Conservation (phyloP, 2,113 vertebrate genomes). For the Parotia lawesii region DNA sequence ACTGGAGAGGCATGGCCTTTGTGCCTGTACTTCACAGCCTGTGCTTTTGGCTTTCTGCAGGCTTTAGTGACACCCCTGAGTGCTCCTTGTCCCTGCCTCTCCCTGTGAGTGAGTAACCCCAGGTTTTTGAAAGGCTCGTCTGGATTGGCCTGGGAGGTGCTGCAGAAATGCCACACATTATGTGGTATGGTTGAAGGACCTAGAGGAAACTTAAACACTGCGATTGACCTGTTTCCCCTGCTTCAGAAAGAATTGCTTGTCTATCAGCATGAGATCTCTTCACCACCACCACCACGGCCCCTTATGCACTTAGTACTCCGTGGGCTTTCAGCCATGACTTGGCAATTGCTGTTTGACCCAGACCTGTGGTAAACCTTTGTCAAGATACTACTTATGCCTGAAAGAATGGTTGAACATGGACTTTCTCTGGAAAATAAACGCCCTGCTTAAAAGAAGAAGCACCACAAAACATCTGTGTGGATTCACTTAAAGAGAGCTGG, state of each 20-base stretch:
- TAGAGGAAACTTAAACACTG: not conserved
- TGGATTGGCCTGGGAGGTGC: not conserved
- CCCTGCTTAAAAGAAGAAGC: not conserved
- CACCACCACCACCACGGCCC: not conserved
- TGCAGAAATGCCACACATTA: not conserved
- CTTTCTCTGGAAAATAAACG: not conserved
- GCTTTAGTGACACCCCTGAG: not conserved
- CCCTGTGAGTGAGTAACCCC: not conserved
- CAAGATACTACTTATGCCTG: not conserved
- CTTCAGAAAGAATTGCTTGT: not conserved
- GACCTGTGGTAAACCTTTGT: not conserved
- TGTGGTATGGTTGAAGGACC: not conserved
- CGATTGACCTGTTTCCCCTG: not conserved
- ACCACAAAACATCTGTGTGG: not conserved
- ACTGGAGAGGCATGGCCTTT: not conserved
- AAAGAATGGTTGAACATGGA: not conserved
- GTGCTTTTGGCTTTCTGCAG: not conserved
- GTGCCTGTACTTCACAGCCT: not conserved
- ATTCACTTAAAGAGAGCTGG: not conserved
- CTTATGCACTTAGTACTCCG: fast-evolving
- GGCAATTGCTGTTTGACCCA: not conserved
- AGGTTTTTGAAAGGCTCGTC: not conserved
- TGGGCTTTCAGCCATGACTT: not conserved
- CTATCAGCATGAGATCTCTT: not conserved
- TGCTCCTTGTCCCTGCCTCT: not conserved